Percentiles rank a stretch among this genome's conserved stretches.
Evolutionary conservation across 2,888 invertebrate species (phyloP).

Genomic region (Andrena praecox): DNA sequence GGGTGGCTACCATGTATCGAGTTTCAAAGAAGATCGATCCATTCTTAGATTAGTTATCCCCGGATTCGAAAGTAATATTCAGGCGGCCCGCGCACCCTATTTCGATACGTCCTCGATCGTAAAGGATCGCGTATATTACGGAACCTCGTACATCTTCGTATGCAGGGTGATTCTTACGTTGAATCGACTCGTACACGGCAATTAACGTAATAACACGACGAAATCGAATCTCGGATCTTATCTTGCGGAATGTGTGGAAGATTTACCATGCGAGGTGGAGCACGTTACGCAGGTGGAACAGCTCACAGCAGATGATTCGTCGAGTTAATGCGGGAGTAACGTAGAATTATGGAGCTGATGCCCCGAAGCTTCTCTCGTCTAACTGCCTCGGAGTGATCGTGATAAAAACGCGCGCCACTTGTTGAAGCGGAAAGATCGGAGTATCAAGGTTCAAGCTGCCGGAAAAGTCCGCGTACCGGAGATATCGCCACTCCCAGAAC

Average conservation of each 20-base stretch:
- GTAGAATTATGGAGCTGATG: conserved; percentile 57
- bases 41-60: conserved; percentile 51
- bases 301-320: conserved; percentile 59
- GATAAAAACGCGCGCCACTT: conserved; percentile 62
- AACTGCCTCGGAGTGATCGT: conserved; percentile 46
- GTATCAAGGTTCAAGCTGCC: conserved; percentile 28
- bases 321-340: conserved; percentile 57
- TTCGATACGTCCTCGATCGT: conserved; percentile 11
- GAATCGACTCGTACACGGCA: conserved; percentile 5
- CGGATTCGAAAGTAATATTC: conserved; percentile 36
- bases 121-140: not conserved
- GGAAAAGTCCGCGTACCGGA: conserved; percentile 4
- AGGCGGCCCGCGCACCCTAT: not conserved
- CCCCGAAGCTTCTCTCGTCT: conserved; percentile 49
- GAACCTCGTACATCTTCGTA: not conserved
- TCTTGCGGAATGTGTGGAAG: conserved; percentile 20
- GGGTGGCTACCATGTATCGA: conserved; percentile 57
- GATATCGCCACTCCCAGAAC: not conserved
- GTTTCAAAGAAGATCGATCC: conserved; percentile 67
- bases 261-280: conserved; percentile 46
- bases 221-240: conserved; percentile 49
- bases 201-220: conserved; percentile 53
- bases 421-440: conserved; percentile 56
- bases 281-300: conserved; percentile 58
- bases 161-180: not conserved